Percentiles rank a stretch among this genome's conserved stretches.
Evolutionary conservation across 2,113 vertebrate genomes (phyloP).

Genomic region (Microtus montanus): DNA sequence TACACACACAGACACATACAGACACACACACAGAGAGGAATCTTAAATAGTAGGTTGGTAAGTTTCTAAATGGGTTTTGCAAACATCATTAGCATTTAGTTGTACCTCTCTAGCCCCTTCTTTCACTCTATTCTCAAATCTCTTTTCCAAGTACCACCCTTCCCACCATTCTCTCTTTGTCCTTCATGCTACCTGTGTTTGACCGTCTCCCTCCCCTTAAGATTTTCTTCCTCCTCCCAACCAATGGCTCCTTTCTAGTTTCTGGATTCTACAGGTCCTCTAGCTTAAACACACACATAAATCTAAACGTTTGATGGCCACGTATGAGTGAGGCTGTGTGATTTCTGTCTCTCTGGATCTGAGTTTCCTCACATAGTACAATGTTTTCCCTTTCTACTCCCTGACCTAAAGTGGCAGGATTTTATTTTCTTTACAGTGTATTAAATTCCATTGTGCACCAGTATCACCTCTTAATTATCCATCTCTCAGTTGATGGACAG

Average conservation of each 20-base stretch:
- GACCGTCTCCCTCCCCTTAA: neutral
- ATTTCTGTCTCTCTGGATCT: neutral
- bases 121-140: neutral
- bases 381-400: neutral
- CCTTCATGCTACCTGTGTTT: neutral
- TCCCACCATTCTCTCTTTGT: neutral
- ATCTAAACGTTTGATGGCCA: neutral
- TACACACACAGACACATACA: neutral
- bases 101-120: neutral
- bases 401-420: neutral
- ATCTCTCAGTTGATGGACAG: neutral
- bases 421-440: neutral
- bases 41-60: neutral
- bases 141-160: neutral
- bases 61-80: neutral
- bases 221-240: no score
- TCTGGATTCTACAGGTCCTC: neutral
- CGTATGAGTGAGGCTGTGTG: neutral
- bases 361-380: no score
- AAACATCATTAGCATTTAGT: neutral
- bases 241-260: neutral
- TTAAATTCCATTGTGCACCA: neutral
- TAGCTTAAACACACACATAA: neutral
- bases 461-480: neutral
- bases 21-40: neutral